Percentiles rank a stretch among this genome's conserved stretches.
Evolutionary conservation across 2,888 invertebrate species (phyloP).

Genomic region (Drosophila meridionalis): DNA sequence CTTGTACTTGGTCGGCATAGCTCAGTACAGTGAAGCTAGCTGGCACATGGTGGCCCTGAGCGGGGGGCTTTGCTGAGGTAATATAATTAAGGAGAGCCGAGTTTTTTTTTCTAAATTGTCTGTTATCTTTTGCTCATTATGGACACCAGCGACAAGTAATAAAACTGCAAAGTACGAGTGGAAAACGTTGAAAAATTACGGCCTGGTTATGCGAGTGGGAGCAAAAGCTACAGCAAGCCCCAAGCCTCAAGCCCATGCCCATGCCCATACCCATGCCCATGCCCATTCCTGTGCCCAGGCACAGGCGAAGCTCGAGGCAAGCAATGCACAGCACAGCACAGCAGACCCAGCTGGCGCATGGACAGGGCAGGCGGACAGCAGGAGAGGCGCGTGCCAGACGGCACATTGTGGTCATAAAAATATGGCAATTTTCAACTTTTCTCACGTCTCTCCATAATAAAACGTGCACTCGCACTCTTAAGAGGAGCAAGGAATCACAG

Average conservation of each 20-base stretch:
- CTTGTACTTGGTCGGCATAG: slow-evolving; percentile 52
- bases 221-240: slow-evolving; percentile 18
- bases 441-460: slow-evolving; percentile 72
- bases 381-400: slow-evolving; percentile 50
- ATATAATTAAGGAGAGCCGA: slow-evolving; percentile 68
- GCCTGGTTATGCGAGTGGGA: slow-evolving; percentile 62
- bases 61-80: slow-evolving; percentile 37
- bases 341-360: slow-evolving; percentile 9
- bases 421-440: slow-evolving; percentile 73
- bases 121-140: slow-evolving; percentile 76
- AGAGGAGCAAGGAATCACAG: slow-evolving; percentile 59
- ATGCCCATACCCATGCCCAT: neutral
- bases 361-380: neutral
- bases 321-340: slow-evolving; percentile 34
- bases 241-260: neutral
- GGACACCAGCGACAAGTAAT: slow-evolving; percentile 74
- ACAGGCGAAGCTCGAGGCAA: slow-evolving; percentile 31
- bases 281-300: neutral
- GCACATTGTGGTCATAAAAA: slow-evolving; percentile 74
- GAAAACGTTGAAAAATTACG: slow-evolving; percentile 70
- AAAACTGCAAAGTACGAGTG: slow-evolving; percentile 73
- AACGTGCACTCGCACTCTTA: slow-evolving; percentile 67
- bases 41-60: slow-evolving; percentile 19
- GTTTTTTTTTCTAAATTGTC: slow-evolving; percentile 62
- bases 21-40: slow-evolving; percentile 42